These are phyloP conservation scores for Macrophya alboannulata DNA, from an alignment of 2,888 invertebrate species.

Conservation along the genomic window DNA sequence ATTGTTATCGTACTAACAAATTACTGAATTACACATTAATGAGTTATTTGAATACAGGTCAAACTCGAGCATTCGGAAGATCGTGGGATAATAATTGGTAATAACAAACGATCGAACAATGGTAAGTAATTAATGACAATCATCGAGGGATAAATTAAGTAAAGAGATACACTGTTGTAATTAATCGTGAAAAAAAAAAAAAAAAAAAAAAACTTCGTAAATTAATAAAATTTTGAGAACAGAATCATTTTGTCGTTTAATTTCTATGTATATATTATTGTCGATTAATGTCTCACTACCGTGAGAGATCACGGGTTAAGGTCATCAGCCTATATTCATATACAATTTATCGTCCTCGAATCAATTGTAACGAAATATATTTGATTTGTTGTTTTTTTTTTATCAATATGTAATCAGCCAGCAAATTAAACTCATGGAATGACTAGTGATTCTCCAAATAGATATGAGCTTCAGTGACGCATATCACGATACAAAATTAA, in stretches of 20 bases:
- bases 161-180: background rate
- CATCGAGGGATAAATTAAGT: background rate
- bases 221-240: background rate
- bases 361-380: background rate
- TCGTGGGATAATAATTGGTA: slow-evolving; percentile 7
- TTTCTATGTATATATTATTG: background rate
- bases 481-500: background rate
- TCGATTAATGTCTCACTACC: background rate
- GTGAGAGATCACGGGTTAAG: background rate
- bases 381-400: background rate
- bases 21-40: background rate
- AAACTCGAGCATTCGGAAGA: background rate
- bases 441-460: background rate
- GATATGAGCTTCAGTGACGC: no score
- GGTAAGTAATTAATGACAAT: background rate
- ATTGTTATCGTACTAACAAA: background rate
- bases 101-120: slow-evolving; percentile 5
- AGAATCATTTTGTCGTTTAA: background rate
- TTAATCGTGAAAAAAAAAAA: no score
- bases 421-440: background rate
- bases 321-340: background rate
- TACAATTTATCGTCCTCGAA: background rate
- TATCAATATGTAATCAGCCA: background rate
- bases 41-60: background rate
- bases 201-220: no score